Percentiles rank a stretch among this genome's conserved stretches.
These are phyloP conservation scores for Atrina japonica DNA, from an alignment of 2,888 invertebrate genomes.

Conservation along the genomic window DNA sequence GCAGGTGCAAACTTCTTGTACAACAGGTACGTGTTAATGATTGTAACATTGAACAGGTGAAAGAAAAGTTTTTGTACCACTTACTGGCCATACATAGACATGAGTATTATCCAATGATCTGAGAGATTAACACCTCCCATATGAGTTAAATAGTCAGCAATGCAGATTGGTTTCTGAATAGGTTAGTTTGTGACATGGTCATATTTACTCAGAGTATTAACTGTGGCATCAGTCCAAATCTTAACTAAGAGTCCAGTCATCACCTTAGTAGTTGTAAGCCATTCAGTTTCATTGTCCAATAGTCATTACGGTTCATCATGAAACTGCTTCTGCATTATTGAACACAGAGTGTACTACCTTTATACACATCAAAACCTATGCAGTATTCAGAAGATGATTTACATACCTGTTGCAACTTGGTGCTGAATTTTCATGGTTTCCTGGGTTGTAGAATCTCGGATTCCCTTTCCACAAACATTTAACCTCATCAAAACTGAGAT, in stretches of 20 bases:
- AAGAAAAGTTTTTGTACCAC: conserved; percentile 53
- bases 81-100: conserved; percentile 43
- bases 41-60: conserved; percentile 37
- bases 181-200: conserved; percentile 18
- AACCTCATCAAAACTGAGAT: conserved; percentile 44
- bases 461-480: conserved; percentile 39
- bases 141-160: conserved; percentile 42
- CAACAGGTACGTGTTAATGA: conserved; percentile 42
- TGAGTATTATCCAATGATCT: conserved; percentile 49
- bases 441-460: conserved; percentile 44
- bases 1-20: conserved; percentile 37
- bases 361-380: conserved; percentile 42
- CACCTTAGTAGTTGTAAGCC: conserved; percentile 8
- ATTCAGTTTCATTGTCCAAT: conserved; percentile 6
- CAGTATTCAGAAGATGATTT: conserved; percentile 39
- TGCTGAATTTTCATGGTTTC: conserved; percentile 40
- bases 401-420: conserved; percentile 39
- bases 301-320: no score
- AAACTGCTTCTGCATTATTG: conserved; percentile 15
- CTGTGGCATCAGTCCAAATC: conserved; percentile 27
- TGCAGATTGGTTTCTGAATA: conserved; percentile 38
- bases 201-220: conserved; percentile 31
- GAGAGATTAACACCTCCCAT: conserved; percentile 55
- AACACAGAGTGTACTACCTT: conserved; percentile 19
- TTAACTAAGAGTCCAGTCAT: conserved; percentile 24